Base-by-base conservation (phyloP, 2,797 vertebrate species). In the Sparidentex hasta region DNA sequence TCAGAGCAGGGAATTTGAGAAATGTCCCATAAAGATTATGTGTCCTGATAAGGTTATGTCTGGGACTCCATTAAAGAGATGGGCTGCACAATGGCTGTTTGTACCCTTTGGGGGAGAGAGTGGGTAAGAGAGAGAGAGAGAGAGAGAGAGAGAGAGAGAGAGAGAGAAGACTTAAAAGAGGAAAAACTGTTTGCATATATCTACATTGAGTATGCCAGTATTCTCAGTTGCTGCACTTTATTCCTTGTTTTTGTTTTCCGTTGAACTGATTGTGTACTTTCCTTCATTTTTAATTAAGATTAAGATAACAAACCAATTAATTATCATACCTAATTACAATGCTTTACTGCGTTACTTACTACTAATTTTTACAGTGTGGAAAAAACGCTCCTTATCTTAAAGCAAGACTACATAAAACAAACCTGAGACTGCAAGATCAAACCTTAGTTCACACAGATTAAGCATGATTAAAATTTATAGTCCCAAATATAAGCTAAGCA, bases 21-120 rank as follows among this genome's bases (percentile, higher is more conserved):
- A 95, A 96, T 94, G 91, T 88, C 89, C 85, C 88, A 88, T 92
- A 90, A 92, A 95, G 95, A 96, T 96, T 54, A 78, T 73, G 82
- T 81, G 76, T 88, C 93, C 89, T 82, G 95, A 96, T 96, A 95
- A 94, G 90, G 89, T 92, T 90, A 90, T 88, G 92, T 88, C 84
- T 88, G 81, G 41, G 83, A 70, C 83, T 86, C 91, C 86, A 90
- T 94, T 93, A 94, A 91, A 89, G 84, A 79, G 88, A 88, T 78
- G 82, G 81, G 78, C 84, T 79, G 75, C 83, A 95, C 93, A 95
- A 93, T 90, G 90, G 87, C 78, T 90, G 87, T 91, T 93, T 94
- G 91, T 94, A 78, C 89, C 70, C 81, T 78, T 76, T 3, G 20
- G 81, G 80, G 52, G 51, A 71, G 33, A 71, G 54, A 61, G 73